A percentile compares a stretch with the other conserved stretches of the same genome.
Evolutionary conservation across 2,113 vertebrate species (phyloP).

Genomic region (Philantomba maxwellii): DNA sequence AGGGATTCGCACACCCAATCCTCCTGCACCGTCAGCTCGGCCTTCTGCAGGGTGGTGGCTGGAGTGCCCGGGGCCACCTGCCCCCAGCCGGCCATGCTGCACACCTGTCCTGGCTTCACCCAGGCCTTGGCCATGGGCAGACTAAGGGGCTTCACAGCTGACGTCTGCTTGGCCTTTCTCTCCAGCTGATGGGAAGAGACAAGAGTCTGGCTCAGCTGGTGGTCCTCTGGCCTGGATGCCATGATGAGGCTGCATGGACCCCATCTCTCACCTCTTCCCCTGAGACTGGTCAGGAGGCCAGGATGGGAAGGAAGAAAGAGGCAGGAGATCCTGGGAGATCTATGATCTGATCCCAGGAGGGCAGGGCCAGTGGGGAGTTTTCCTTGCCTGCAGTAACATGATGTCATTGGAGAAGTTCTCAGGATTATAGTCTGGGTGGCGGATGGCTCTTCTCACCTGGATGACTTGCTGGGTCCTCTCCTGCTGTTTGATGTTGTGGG

Average conservation of each 20-base stretch:
- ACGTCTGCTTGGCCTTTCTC: not conserved
- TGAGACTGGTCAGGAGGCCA: not conserved
- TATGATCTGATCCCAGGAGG: no score
- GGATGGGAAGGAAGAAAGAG: not conserved
- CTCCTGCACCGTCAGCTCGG: not conserved
- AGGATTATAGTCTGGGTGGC: not conserved
- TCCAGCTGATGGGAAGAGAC: not conserved
- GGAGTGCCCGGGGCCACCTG: fast-evolving
- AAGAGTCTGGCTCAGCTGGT: not conserved
- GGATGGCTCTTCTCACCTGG: not conserved
- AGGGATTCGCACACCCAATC: not conserved
- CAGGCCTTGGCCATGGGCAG: not conserved
- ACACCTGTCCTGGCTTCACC: not conserved
- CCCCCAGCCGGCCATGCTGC: conserved; percentile 54
- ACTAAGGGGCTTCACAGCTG: not conserved
- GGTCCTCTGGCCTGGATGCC: not conserved
- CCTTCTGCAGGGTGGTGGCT: not conserved
- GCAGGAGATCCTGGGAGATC: not conserved
- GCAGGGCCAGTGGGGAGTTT: fast-evolving
- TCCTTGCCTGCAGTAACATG: conserved; percentile 51
- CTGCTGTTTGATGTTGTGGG: not conserved
- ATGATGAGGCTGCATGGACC: fast-evolving
- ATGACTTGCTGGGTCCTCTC: conserved; percentile 36
- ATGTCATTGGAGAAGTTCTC: fast-evolving
- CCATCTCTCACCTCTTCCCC: not conserved